A percentile compares a stretch with the other conserved stretches of the same genome.
Conservation (phyloP, 2,888 invertebrate genomes). For the Spicauda simplicius region DNA sequence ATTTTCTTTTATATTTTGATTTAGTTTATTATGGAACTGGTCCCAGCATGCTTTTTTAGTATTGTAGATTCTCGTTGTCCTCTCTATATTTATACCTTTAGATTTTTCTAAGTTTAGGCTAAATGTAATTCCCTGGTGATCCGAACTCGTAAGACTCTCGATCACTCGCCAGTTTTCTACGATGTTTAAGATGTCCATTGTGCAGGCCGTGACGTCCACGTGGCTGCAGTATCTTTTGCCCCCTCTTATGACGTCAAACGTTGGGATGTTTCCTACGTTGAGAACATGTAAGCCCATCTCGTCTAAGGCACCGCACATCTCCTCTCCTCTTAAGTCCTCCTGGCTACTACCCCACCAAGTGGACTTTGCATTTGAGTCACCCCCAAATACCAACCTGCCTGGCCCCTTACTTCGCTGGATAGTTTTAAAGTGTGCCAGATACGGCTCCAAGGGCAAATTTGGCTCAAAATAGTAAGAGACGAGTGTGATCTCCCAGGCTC, state of each 20-base stretch:
- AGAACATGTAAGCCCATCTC: neutral
- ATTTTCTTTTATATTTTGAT: too few relatives aligned
- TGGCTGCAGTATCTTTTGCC: too few relatives aligned
- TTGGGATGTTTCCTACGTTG: neutral
- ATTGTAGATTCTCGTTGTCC: neutral
- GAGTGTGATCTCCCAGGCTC: neutral
- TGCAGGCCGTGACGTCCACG: too few relatives aligned
- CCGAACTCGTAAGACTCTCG: neutral
- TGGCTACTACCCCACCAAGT: too few relatives aligned
- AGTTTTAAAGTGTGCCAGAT: neutral
- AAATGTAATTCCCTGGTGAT: neutral
- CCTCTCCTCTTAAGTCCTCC: neutral
- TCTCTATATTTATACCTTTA: neutral
- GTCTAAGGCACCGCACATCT: neutral
- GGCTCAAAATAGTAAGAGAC: constrained; percentile 2
- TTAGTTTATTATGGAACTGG: too few relatives aligned
- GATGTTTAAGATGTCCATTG: too few relatives aligned
- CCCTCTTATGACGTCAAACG: neutral
- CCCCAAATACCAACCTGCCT: too few relatives aligned
- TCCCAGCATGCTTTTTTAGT: neutral
- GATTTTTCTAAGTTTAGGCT: neutral
- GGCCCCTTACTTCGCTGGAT: too few relatives aligned
- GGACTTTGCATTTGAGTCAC: too few relatives aligned
- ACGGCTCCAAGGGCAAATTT: neutral
- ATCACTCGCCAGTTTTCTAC: neutral